phyloP scores from a whole-genome alignment of 2,113 vertebrate species.

The Nerophis ophidion region DNA sequence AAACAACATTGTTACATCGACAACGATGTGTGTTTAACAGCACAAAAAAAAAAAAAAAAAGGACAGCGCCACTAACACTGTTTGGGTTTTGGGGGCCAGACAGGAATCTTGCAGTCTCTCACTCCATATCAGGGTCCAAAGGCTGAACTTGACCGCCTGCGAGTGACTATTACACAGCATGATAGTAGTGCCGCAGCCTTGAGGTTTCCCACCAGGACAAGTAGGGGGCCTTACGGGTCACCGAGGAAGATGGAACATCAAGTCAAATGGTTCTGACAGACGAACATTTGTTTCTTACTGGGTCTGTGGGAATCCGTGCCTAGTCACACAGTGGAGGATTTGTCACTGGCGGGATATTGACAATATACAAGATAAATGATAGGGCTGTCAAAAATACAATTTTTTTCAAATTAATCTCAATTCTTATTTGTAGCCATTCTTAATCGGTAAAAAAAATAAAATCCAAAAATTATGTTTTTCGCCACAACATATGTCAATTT shows the following conservation, averaged over 20 bases:
- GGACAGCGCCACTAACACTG: constrained; percentile 43
- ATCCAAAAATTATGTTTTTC: too few relatives aligned
- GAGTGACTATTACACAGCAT: constrained; percentile 33
- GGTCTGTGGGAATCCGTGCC: too few relatives aligned
- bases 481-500: too few relatives aligned
- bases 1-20: constrained; percentile 43
- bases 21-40: constrained; percentile 52
- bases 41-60: constrained; percentile 7
- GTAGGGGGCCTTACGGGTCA: constrained; percentile 8
- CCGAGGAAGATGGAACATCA: constrained; percentile 17
- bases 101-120: constrained; percentile 58
- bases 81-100: constrained; percentile 73
- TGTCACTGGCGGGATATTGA: too few relatives aligned
- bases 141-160: constrained; percentile 21
- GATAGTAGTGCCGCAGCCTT: constrained; percentile 23
- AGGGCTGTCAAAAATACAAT: too few relatives aligned
- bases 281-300: background rate
- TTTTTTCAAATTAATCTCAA: too few relatives aligned
- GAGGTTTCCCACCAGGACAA: constrained; percentile 33
- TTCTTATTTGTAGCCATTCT: too few relatives aligned
- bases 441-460: too few relatives aligned
- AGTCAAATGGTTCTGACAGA: constrained; percentile 17
- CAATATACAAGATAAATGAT: too few relatives aligned
- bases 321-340: too few relatives aligned
- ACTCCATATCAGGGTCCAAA: constrained; percentile 26